Evolutionary conservation across 1,140 invertebrate genomes (phyloP).

Genomic region (Aethina tumida): DNA sequence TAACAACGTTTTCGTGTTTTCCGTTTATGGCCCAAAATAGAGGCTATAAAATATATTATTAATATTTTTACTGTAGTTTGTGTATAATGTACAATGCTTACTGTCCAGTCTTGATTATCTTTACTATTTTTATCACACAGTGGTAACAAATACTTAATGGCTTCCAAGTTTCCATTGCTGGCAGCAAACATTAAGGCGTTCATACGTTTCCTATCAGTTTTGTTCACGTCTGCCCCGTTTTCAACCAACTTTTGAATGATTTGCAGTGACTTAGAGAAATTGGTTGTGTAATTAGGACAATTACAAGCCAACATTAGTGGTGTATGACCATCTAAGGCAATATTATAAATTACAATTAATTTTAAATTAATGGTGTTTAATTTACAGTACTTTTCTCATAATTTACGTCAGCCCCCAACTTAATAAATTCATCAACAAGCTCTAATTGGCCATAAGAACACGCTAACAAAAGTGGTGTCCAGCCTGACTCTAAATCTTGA

Average conservation of each 20-base stretch:
- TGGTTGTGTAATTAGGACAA: conserved; percentile 18
- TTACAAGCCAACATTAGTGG: conserved; percentile 28
- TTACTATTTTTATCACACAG: conserved; percentile 32
- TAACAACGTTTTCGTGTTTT: conserved; percentile 35
- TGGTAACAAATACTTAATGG: conserved; percentile 35
- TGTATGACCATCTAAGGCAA: conserved; percentile 22
- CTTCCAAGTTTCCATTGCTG: conserved; percentile 32
- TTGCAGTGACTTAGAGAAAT: conserved; percentile 18
- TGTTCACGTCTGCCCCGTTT: conserved; percentile 32
- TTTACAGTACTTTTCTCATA: conserved; percentile 17
- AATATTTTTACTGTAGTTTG: not conserved
- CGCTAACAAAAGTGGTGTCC: conserved; percentile 26
- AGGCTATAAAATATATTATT: conserved; percentile 21
- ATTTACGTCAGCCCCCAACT: conserved; percentile 26
- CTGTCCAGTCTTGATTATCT: conserved; percentile 40
- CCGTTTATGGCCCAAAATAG: conserved; percentile 41
- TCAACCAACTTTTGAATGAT: conserved; percentile 23
- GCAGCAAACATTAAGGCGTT: conserved; percentile 42
- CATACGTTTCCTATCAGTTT: conserved; percentile 34
- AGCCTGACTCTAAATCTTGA: conserved; percentile 19
- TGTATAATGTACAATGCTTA: conserved; percentile 16
- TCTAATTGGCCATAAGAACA: conserved; percentile 20
- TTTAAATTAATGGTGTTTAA: conserved; percentile 1
- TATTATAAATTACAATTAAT: conserved; percentile 7
- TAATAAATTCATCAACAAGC: conserved; percentile 20